A percentile compares a stretch with the other conserved stretches of the same genome.
These are phyloP conservation scores for Lasioglossum baleicum DNA, from an alignment of 1,140 invertebrate species.

Conservation along the genomic window DNA sequence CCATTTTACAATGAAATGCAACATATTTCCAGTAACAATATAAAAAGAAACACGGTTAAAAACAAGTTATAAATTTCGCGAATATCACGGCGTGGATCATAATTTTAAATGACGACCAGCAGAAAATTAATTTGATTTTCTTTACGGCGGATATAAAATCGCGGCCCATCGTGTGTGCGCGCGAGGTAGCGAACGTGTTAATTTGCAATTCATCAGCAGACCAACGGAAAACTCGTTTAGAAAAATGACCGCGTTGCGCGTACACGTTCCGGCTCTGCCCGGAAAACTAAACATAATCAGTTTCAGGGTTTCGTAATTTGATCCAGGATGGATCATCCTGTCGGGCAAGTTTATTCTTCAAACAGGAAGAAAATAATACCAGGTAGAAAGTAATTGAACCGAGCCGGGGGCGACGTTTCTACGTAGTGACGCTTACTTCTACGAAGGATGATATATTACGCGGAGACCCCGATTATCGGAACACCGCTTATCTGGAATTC, in stretches of 20 bases:
- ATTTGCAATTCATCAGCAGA: background rate
- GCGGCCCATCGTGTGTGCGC: too few relatives aligned
- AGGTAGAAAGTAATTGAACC: background rate
- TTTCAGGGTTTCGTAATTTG: background rate
- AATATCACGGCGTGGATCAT: too few relatives aligned
- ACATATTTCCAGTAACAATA: too few relatives aligned
- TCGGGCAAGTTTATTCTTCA: background rate
- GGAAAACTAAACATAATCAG: background rate
- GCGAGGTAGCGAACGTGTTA: background rate
- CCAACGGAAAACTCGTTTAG: background rate
- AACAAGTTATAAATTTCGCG: too few relatives aligned
- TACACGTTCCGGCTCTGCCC: background rate
- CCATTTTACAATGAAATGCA: too few relatives aligned
- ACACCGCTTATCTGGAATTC: slow-evolving; percentile 33
- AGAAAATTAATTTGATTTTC: too few relatives aligned
- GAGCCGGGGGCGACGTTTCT: background rate
- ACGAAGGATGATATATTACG: slow-evolving; percentile 29
- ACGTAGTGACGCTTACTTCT: slow-evolving; percentile 9
- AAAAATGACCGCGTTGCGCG: background rate
- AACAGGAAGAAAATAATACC: background rate
- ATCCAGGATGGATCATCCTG: background rate
- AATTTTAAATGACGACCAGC: too few relatives aligned
- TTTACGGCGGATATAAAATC: too few relatives aligned
- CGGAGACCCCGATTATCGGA: slow-evolving; percentile 29
- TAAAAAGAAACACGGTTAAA: too few relatives aligned